Conservation (phyloP, 2,888 invertebrate species). For the Dioctria rufipes region DNA sequence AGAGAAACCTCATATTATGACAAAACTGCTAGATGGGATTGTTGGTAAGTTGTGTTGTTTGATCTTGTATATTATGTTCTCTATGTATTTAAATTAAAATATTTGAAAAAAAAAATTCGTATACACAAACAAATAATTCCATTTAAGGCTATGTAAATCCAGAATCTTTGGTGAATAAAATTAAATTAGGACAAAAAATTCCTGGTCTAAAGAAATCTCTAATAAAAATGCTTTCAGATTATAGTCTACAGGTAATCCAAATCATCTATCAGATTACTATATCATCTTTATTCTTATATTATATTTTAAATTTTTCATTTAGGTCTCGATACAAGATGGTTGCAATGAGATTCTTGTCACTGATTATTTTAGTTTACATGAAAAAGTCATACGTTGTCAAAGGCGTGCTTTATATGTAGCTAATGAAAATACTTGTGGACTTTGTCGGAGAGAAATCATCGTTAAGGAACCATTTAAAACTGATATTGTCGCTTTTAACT, state of each 20-base stretch:
- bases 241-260: conserved; percentile 83
- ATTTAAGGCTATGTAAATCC: conserved; percentile 86
- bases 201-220: conserved; percentile 91
- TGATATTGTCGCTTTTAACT: conserved; percentile 87
- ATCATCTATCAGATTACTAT: conserved; percentile 62
- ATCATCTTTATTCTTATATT: conserved; percentile 5
- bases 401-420: conserved; percentile 82
- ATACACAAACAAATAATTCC: not conserved
- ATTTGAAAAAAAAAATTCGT: not conserved
- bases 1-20: conserved; percentile 84
- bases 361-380: conserved; percentile 91
- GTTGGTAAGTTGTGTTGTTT: conserved; percentile 67
- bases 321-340: conserved; percentile 90
- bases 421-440: conserved; percentile 84
- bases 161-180: conserved; percentile 86
- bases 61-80: not conserved
- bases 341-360: conserved; percentile 91
- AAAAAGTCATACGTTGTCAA: conserved; percentile 84
- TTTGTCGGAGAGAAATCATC: conserved; percentile 84
- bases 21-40: conserved; percentile 75
- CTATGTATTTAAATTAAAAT: not conserved
- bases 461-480: conserved; percentile 80
- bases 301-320: conserved; percentile 60
- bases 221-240: conserved; percentile 96
- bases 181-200: conserved; percentile 87